Base-by-base conservation (phyloP, 2,797 vertebrate genomes). In the Synanceia verrucosa region DNA sequence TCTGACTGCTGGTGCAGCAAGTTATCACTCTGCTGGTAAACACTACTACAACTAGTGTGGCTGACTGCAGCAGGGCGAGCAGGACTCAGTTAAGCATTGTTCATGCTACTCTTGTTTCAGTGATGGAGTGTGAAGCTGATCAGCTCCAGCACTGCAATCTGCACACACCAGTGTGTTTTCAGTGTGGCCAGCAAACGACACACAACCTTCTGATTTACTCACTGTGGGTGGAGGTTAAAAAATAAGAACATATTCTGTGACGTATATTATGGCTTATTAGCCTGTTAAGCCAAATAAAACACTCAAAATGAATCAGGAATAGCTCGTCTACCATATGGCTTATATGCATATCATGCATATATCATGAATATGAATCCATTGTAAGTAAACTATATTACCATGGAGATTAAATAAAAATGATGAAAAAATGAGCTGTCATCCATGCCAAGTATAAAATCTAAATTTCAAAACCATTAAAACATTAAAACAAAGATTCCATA, bases 1-100 rank as follows among this genome's bases (percentile, higher is more conserved):
- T 90, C 61, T 77, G 83, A 79, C 80, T 88, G 78, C 86, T 79
- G 69, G 79, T 86, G 83, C 83, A 73, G 84, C 82, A 78, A 87
- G 77, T 79, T 83, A 83, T 83, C 84, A 82, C 83, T 84, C 78
- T 79, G 76, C 86, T 88, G 76, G 85, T 78, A 69, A 84, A 85
- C 76, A 75, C 78, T 55, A 53, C 64, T 50, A 78, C 48, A 76
- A 77, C 66, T 77, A 79, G 68, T 80, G 56, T 72, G 74, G 82
- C 76, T 69, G 83, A 73, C 69, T 70, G 73, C 74, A 71, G 76
- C 77, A 74, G 44, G 58, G 55, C 56, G 73, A 86, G 67, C 68
- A 18, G 33, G 74, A 61, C 78, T 80, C 67, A 59, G 66, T 78
- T 64, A 48, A 68, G 68, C 72, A 37, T 48, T 59, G 72, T 60